Percentiles rank a stretch among this genome's conserved stretches.
These are phyloP conservation scores for Andrena haemorrhoa DNA, from an alignment of 2,888 invertebrate species.

Conservation along the genomic window DNA sequence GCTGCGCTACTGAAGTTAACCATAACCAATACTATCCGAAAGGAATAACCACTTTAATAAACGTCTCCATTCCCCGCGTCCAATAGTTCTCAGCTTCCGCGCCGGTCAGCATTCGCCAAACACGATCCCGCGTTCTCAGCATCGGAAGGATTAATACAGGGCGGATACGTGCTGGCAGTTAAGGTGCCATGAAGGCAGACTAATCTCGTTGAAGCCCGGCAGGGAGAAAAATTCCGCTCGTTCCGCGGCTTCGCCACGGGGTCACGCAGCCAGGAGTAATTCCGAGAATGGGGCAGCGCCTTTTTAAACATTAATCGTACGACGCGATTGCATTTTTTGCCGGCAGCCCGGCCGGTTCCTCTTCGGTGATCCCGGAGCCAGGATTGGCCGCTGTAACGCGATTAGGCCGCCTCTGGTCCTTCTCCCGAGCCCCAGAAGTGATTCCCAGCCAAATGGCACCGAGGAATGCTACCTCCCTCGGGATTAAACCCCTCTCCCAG, in stretches of 20 bases:
- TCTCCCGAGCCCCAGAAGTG: constrained; percentile 43
- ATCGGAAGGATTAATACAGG: constrained; percentile 38
- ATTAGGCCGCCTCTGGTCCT: constrained; percentile 49
- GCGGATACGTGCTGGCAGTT: constrained; percentile 5
- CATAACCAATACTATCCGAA: too few relatives aligned
- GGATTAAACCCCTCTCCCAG: constrained; percentile 38
- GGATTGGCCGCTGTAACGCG: constrained; percentile 59
- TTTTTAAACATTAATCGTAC: constrained; percentile 72
- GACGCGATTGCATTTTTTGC: constrained; percentile 61
- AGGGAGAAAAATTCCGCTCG: constrained; percentile 41
- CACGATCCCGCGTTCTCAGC: background rate
- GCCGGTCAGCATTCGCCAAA: background rate
- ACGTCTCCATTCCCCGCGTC: background rate
- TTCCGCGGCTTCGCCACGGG: constrained; percentile 22
- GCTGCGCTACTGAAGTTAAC: too few relatives aligned
- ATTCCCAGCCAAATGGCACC: constrained; percentile 59
- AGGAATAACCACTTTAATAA: too few relatives aligned
- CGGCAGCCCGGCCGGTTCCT: constrained; percentile 6
- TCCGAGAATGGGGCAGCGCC: constrained; percentile 61
- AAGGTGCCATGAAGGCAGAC: constrained; percentile 23
- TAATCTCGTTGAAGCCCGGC: constrained; percentile 45
- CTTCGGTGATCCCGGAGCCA: constrained; percentile 15
- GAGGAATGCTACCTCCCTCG: constrained; percentile 47
- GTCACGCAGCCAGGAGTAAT: constrained; percentile 54
- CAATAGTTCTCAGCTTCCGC: background rate